These are phyloP conservation scores for Ptilorrhoa leucosticta DNA, from an alignment of 2,113 vertebrate genomes.

Conservation along the genomic window DNA sequence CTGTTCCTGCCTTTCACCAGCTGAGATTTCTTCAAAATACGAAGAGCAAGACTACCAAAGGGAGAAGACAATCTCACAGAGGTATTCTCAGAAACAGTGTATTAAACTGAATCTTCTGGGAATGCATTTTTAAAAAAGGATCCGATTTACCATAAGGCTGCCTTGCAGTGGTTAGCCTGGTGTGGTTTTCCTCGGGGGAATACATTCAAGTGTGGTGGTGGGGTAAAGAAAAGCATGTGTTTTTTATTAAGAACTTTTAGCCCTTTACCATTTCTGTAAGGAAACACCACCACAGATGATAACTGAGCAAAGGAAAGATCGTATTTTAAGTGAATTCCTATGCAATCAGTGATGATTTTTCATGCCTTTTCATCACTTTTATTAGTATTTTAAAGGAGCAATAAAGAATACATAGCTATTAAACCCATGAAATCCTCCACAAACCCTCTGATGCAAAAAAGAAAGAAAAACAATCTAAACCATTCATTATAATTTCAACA, in stretches of 20 bases:
- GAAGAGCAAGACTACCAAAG: conserved; percentile 39
- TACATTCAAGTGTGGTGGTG: conserved; percentile 56
- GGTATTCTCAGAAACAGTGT: conserved; percentile 62
- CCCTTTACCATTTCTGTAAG: conserved; percentile 67
- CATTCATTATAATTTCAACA: not conserved
- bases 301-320: conserved; percentile 61
- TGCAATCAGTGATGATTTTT: conserved; percentile 59
- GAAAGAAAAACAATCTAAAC: not conserved
- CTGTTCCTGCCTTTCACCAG: not conserved
- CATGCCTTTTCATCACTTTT: conserved; percentile 52
- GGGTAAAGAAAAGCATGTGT: conserved; percentile 67
- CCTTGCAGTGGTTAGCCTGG: conserved; percentile 63
- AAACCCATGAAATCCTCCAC: conserved; percentile 26
- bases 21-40: conserved; percentile 23
- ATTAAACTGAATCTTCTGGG: conserved; percentile 54
- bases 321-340: conserved; percentile 58
- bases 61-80: conserved; percentile 34
- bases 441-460: conserved; percentile 25
- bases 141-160: conserved; percentile 58
- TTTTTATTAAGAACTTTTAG: conserved; percentile 71
- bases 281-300: conserved; percentile 62
- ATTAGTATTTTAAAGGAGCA: conserved; percentile 54
- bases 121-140: conserved; percentile 44
- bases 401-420: conserved; percentile 44
- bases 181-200: conserved; percentile 48